A percentile compares a stretch with the other conserved stretches of the same genome.
These are phyloP conservation scores for Drosophila histrio DNA, from an alignment of 2,888 invertebrate species.

Conservation along the genomic window DNA sequence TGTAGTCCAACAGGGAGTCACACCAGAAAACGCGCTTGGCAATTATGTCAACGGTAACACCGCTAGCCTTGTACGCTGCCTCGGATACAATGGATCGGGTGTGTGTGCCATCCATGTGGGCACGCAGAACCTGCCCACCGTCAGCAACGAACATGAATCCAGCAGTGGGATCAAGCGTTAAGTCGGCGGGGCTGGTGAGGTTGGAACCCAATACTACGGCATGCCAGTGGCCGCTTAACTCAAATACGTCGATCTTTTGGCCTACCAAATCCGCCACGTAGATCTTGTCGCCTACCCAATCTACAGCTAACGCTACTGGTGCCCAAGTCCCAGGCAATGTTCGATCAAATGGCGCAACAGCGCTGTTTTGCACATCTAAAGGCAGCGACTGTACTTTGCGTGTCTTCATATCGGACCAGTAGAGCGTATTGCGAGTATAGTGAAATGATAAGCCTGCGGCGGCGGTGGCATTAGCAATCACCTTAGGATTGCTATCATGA, in stretches of 20 bases:
- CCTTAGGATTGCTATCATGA: slow-evolving; percentile 87
- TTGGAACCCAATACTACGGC: slow-evolving; percentile 96
- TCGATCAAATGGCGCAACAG: slow-evolving; percentile 86
- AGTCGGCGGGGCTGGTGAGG: slow-evolving; percentile 94
- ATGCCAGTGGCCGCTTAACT: slow-evolving; percentile 93
- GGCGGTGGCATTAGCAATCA: slow-evolving; percentile 91
- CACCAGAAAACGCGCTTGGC: slow-evolving; percentile 97
- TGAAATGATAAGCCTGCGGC: slow-evolving; percentile 95
- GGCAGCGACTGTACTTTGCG: slow-evolving; percentile 88
- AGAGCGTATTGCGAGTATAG: slow-evolving; percentile 90
- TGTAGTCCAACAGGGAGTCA: slow-evolving; percentile 96
- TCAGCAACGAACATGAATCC: slow-evolving; percentile 95
- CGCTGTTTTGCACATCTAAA: slow-evolving; percentile 84
- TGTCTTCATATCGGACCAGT: slow-evolving; percentile 96
- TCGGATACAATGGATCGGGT: slow-evolving; percentile 93
- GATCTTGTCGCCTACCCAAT: slow-evolving; percentile 98
- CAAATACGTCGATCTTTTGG: slow-evolving; percentile 97
- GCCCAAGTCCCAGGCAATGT: slow-evolving; percentile 93
- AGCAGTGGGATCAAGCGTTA: slow-evolving; percentile 95
- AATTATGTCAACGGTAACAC: slow-evolving; percentile 95
- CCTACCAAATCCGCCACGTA: slow-evolving; percentile 97
- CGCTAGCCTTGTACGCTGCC: slow-evolving; percentile 96
- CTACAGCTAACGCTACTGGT: slow-evolving; percentile 95
- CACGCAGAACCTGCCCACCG: slow-evolving; percentile 92
- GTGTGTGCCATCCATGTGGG: slow-evolving; percentile 97